These are phyloP conservation scores for Cossypha caffra DNA, from an alignment of 2,797 vertebrate genomes.

Conservation along the genomic window DNA sequence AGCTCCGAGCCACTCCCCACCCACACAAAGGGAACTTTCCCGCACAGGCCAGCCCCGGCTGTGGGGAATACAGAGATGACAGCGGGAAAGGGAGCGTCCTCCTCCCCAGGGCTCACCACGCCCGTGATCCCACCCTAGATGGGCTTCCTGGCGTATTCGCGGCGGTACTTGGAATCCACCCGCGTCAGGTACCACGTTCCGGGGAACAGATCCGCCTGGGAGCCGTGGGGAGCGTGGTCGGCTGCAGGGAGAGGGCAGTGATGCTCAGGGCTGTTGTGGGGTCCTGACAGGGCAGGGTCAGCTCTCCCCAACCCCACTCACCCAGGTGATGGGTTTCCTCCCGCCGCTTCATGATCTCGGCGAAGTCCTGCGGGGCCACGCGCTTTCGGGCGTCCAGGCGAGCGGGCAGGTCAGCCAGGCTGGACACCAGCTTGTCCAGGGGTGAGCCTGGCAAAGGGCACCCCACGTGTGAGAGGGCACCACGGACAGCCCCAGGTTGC, in stretches of 20 bases:
- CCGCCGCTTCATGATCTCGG: constrained; percentile 73
- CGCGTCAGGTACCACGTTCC: constrained; percentile 79
- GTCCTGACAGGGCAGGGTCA: rapidly evolving
- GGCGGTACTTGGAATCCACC: constrained; percentile 75
- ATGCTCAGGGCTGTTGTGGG: not conserved
- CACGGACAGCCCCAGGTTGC: rapidly evolving
- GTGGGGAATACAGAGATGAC: not conserved
- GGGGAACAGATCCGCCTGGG: constrained; percentile 71
- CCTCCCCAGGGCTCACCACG: not conserved
- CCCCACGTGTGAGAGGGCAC: rapidly evolving
- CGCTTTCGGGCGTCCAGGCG: constrained; percentile 71
- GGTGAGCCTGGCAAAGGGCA: constrained; percentile 45
- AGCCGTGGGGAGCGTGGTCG: constrained; percentile 71
- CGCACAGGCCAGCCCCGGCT: rapidly evolving
- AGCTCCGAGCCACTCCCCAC: not conserved
- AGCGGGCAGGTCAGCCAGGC: constrained; percentile 69
- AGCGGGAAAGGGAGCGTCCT: not conserved
- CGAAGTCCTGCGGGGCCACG: constrained; percentile 69
- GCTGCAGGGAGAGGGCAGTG: constrained; percentile 24
- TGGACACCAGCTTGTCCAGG: constrained; percentile 74
- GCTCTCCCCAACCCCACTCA: not conserved
- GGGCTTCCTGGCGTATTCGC: constrained; percentile 66
- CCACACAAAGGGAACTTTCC: not conserved
- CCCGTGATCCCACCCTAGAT: not conserved
- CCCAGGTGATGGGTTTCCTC: constrained; percentile 77